Conservation (phyloP, 2,888 invertebrate genomes). For the Hydroisotoma schaefferi region DNA sequence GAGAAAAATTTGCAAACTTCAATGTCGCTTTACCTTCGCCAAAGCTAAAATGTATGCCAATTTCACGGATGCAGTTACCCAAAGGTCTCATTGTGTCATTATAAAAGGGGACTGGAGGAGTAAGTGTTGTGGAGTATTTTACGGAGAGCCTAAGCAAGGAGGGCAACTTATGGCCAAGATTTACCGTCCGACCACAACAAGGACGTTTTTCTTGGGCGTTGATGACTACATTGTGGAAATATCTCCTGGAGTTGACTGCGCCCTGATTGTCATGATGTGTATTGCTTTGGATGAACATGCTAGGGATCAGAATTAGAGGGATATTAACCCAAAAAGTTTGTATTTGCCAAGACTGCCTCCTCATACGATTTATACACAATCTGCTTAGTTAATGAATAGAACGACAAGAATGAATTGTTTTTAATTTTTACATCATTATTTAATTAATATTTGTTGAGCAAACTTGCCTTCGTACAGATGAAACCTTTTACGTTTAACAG, state of each 20-base stretch:
- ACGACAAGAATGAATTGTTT: too few relatives aligned
- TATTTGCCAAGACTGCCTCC: too few relatives aligned
- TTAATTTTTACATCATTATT: too few relatives aligned
- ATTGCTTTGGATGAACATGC: conserved; percentile 39
- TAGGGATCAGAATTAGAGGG: too few relatives aligned
- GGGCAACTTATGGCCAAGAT: conserved; percentile 36
- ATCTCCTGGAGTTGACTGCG: conserved; percentile 38
- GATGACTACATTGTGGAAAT: conserved; percentile 37
- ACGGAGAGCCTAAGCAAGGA: conserved; percentile 40
- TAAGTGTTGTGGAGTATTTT: conserved; percentile 27
- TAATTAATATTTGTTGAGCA: too few relatives aligned
- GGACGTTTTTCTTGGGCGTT: conserved; percentile 19
- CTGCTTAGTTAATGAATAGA: too few relatives aligned
- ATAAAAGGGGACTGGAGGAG: conserved; percentile 38
- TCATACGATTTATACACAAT: too few relatives aligned
- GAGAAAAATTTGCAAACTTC: conserved; percentile 33
- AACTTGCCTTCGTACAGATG: too few relatives aligned
- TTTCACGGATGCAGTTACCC: conserved; percentile 27
- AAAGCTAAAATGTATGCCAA: conserved; percentile 31
- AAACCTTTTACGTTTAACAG: too few relatives aligned
- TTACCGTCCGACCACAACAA: conserved; percentile 24
- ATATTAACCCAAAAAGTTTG: too few relatives aligned
- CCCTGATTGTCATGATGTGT: conserved; percentile 37
- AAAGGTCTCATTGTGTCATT: conserved; percentile 15
- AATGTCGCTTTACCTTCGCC: conserved; percentile 25